A percentile compares a stretch with the other conserved stretches of the same genome.
phyloP scores from a whole-genome alignment of 2,797 vertebrate species.

The Melanotaenia trifasciata region DNA sequence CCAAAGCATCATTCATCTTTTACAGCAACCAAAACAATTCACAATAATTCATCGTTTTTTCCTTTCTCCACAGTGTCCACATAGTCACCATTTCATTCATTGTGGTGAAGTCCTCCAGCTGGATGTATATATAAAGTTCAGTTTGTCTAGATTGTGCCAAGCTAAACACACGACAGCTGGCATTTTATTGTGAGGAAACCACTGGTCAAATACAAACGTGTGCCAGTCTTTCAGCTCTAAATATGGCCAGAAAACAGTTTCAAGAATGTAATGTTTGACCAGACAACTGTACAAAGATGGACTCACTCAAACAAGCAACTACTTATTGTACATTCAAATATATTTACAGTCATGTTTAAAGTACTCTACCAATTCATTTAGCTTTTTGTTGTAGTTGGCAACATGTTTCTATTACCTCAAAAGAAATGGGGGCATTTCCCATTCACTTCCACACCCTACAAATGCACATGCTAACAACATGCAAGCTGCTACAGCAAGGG shows the following conservation, averaged over 20 bases:
- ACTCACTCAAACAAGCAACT: constrained; percentile 1
- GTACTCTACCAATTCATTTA: neutral
- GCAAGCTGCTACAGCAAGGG: constrained; percentile 48
- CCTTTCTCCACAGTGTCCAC: constrained; percentile 9
- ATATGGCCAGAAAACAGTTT: constrained; percentile 30
- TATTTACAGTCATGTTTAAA: constrained; percentile 1
- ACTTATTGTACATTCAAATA: no score
- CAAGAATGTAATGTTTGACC: constrained; percentile 29
- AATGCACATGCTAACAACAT: constrained; percentile 45
- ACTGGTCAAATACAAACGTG: constrained; percentile 51
- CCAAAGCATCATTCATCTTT: constrained; percentile 6
- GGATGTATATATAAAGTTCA: constrained; percentile 40
- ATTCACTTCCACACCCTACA: constrained; percentile 27
- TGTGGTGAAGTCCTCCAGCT: constrained; percentile 14
- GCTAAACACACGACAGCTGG: constrained; percentile 52
- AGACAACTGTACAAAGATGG: constrained; percentile 19
- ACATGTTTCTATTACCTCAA: constrained; percentile 31
- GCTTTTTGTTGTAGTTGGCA: constrained; percentile 26
- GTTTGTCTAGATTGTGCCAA: constrained; percentile 46
- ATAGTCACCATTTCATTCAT: constrained; percentile 17
- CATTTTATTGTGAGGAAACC: constrained; percentile 49
- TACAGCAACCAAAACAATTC: constrained; percentile 18
- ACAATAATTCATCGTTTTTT: neutral
- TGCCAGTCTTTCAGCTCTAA: constrained; percentile 41
- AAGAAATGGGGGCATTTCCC: neutral